Conservation (phyloP, 1,140 invertebrate genomes). For the Drosophila arawakana region DNA sequence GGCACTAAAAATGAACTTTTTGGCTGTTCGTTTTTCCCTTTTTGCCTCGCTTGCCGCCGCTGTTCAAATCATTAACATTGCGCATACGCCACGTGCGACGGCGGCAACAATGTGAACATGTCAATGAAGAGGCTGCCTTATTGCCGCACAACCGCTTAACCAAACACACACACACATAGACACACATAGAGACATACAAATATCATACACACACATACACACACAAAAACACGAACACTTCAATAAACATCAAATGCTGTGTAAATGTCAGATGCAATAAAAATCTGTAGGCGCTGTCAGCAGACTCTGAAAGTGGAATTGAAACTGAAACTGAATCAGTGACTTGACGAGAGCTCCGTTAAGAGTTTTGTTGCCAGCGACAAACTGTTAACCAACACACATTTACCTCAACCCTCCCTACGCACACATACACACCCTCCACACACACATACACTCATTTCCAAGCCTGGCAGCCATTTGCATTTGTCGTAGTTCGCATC, state of each 20-base stretch:
- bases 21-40: not conserved
- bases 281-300: conserved; percentile 53
- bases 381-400: conserved; percentile 42
- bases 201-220: conserved; percentile 1
- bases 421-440: not conserved
- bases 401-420: no score
- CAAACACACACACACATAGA: conserved; percentile 25
- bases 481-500: conserved; percentile 61
- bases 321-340: conserved; percentile 43
- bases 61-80: conserved; percentile 56
- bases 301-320: conserved; percentile 23
- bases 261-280: conserved; percentile 64
- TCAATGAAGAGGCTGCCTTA: conserved; percentile 41
- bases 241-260: conserved; percentile 61
- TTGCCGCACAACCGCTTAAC: conserved; percentile 46
- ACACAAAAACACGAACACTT: conserved; percentile 18
- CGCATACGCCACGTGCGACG: conserved; percentile 59
- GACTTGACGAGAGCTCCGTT: conserved; percentile 49
- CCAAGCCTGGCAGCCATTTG: conserved; percentile 36
- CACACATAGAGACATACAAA: conserved; percentile 11
- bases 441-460: not conserved
- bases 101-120: conserved; percentile 36
- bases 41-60: not conserved
- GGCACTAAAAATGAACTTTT: conserved; percentile 40
- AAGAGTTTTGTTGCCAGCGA: conserved; percentile 51